Conservation (phyloP, 2,113 vertebrate species). For the Petrocephalus microphthalmus region DNA sequence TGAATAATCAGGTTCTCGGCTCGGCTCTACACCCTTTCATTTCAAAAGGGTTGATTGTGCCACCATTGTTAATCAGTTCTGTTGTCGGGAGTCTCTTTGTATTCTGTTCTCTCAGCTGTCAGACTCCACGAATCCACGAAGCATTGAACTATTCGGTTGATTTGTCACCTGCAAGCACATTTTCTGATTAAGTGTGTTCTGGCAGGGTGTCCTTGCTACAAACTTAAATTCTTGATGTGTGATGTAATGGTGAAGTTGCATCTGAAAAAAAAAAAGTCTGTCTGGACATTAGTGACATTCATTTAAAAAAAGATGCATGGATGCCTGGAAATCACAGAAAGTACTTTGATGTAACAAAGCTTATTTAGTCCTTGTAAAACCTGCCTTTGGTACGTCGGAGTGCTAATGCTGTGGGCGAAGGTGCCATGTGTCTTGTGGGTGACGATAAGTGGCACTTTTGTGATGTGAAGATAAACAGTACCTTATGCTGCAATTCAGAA, state of each 20-base stretch:
- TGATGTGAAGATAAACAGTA: slow-evolving; percentile 17
- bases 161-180: slow-evolving; percentile 4
- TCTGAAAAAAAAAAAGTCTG: not conserved
- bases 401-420: slow-evolving; percentile 16
- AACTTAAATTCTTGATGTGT: not conserved
- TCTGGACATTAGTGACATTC: not conserved
- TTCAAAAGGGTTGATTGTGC: slow-evolving; percentile 16
- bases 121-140: not conserved
- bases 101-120: not conserved
- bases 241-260: not conserved
- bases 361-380: not conserved
- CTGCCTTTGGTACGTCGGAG: not conserved
- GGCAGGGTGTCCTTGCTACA: not conserved
- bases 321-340: not conserved
- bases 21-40: slow-evolving; percentile 5
- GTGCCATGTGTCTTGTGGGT: slow-evolving; percentile 20
- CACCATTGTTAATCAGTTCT: slow-evolving; percentile 14
- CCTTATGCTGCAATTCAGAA: slow-evolving; percentile 13
- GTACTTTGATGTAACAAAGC: slow-evolving; percentile 11
- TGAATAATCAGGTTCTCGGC: slow-evolving; percentile 28
- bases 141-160: not conserved
- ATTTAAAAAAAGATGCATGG: not conserved
- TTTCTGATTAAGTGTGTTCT: not conserved
- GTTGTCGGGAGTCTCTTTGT: slow-evolving; percentile 6
- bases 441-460: slow-evolving; percentile 13